Conservation (phyloP, 1,140 invertebrate species). For the Drosophila micromelanica region DNA sequence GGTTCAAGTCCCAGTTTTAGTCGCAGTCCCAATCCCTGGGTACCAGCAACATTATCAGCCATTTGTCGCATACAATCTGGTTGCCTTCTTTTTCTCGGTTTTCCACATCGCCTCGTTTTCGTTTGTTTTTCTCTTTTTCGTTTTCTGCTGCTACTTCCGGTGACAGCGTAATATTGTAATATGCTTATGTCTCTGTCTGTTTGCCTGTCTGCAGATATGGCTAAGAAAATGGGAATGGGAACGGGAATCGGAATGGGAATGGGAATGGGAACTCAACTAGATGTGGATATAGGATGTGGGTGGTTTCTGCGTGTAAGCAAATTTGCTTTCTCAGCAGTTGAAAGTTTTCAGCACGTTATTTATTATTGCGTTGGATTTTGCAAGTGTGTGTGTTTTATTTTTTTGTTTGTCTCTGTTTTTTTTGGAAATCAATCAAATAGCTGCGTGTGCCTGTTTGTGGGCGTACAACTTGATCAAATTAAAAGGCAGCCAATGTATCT, state of each 20-base stretch:
- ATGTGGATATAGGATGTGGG: neutral
- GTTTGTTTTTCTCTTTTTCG: conserved; percentile 19
- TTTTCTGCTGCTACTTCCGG: conserved; percentile 64
- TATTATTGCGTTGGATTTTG: conserved; percentile 65
- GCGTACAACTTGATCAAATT: conserved; percentile 70
- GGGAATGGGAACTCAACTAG: conserved; percentile 42
- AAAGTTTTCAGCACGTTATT: conserved; percentile 70
- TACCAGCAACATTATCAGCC: conserved; percentile 79
- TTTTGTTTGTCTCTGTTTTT: conserved; percentile 40
- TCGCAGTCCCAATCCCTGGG: conserved; percentile 21
- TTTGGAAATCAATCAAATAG: conserved; percentile 75
- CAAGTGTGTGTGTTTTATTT: conserved; percentile 10
- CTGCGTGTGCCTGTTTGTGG: neutral
- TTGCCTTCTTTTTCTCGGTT: conserved; percentile 48
- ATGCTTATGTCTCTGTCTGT: conserved; percentile 78
- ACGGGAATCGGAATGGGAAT: conserved; percentile 33
- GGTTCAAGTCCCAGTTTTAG: neutral
- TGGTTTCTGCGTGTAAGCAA: conserved; percentile 26
- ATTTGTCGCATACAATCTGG: conserved; percentile 82
- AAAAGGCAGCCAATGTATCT: conserved; percentile 70
- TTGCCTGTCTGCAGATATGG: conserved; percentile 56
- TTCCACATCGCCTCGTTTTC: conserved; percentile 24
- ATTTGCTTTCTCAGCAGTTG: conserved; percentile 58
- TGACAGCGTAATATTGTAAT: conserved; percentile 83
- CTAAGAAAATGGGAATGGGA: conserved; percentile 34